phyloP scores from a whole-genome alignment of 2,113 vertebrate species.

The Gambusia holbrooki region DNA sequence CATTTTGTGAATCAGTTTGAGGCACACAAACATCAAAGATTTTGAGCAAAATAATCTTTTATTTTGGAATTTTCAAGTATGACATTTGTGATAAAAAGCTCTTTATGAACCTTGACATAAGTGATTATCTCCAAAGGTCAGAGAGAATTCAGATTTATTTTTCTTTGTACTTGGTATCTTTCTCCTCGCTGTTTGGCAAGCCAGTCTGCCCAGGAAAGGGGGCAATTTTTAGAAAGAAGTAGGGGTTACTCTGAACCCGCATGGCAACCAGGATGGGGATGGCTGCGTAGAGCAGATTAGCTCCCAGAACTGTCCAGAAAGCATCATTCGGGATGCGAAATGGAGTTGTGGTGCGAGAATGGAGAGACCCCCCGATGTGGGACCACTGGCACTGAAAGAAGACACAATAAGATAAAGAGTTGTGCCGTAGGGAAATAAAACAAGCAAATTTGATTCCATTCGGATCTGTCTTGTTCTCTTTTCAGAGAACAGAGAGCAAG shows the following conservation, averaged over 20 bases:
- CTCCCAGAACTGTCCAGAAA: constrained; percentile 76
- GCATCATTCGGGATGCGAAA: constrained; percentile 83
- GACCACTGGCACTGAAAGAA: constrained; percentile 86
- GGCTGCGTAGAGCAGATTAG: constrained; percentile 80
- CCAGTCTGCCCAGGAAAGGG: constrained; percentile 67
- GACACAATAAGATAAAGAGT: not conserved
- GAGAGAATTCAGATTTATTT: constrained; percentile 24
- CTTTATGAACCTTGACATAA: constrained; percentile 20
- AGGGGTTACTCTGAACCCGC: constrained; percentile 79
- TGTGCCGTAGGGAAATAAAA: not conserved
- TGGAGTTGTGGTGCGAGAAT: constrained; percentile 83
- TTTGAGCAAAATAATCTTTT: constrained; percentile 44
- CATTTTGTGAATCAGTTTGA: not conserved
- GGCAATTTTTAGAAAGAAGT: constrained; percentile 79
- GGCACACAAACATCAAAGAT: constrained; percentile 5
- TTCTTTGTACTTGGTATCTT: constrained; percentile 75
- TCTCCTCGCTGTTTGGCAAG: constrained; percentile 76
- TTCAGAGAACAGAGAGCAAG: not conserved
- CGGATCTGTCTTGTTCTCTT: not conserved
- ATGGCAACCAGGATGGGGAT: constrained; percentile 82
- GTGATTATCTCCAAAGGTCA: constrained; percentile 34
- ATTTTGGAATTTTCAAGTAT: constrained; percentile 50
- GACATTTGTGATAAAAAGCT: constrained; percentile 34
- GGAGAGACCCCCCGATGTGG: constrained; percentile 86
- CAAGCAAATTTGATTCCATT: not conserved